phyloP scores from a whole-genome alignment of 92 coral and sea anemone genomes.

The Parazoanthus darwini region DNA sequence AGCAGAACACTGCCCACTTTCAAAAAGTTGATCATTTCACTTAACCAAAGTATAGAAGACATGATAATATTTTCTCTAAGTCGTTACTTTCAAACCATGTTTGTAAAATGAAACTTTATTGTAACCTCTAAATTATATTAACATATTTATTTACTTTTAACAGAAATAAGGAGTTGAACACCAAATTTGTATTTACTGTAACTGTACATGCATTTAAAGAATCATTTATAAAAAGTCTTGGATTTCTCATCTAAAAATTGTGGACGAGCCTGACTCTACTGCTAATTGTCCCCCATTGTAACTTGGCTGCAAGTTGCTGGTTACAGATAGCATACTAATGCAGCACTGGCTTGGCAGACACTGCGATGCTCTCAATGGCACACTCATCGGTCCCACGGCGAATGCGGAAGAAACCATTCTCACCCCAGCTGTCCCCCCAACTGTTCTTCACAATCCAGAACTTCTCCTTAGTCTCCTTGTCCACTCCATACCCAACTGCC shows the following conservation, averaged over 20 bases:
- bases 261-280: background rate
- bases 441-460: conserved; percentile 84
- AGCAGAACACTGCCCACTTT: no score
- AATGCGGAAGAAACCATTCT: conserved; percentile 68
- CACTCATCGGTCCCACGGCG: conserved; percentile 73
- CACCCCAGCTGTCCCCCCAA: conserved; percentile 76
- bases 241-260: background rate
- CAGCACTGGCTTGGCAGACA: conserved; percentile 54
- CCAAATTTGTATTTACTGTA: background rate
- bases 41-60: no score
- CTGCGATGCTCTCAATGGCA: conserved; percentile 70
- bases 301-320: background rate
- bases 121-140: background rate
- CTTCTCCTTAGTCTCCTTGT: conserved; percentile 62
- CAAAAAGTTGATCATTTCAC: no score
- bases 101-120: background rate
- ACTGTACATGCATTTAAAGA: no score
- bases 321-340: background rate
- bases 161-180: background rate
- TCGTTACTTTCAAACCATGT: background rate
- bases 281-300: background rate
- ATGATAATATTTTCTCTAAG: no score
- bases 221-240: background rate
- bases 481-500: conserved; percentile 79
- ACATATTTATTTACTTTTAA: no score